A percentile compares a stretch with the other conserved stretches of the same genome.
These are phyloP conservation scores for Hecatera dysodea DNA, from an alignment of 2,888 invertebrate genomes.

Conservation along the genomic window DNA sequence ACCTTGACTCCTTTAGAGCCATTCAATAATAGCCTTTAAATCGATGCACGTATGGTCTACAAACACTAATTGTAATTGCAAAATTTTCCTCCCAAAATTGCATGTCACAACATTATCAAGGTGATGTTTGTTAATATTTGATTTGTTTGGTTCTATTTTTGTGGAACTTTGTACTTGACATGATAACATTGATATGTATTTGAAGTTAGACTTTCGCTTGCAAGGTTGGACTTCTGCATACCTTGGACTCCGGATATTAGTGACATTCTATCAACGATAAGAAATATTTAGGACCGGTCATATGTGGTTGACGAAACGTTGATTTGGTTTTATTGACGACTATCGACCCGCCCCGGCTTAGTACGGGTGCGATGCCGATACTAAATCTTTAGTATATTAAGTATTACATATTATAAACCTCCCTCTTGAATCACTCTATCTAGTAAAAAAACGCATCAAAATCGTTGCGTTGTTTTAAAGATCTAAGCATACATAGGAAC, in stretches of 20 bases:
- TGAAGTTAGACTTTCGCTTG: conserved; percentile 42
- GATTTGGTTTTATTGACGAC: no score
- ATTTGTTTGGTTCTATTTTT: conserved; percentile 38
- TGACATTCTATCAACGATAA: neutral
- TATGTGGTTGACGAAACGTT: no score
- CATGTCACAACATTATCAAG: conserved; percentile 60
- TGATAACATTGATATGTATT: conserved; percentile 52
- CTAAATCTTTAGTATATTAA: no score
- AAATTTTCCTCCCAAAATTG: conserved; percentile 51
- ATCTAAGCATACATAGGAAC: no score
- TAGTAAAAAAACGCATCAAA: no score
- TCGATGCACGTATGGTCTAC: conserved; percentile 11
- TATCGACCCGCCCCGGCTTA: no score
- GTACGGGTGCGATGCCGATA: no score
- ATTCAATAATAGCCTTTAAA: conserved; percentile 44
- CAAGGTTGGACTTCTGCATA: conserved; percentile 36
- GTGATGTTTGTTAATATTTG: conserved; percentile 58
- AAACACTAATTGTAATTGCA: conserved; percentile 38
- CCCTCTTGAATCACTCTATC: no score
- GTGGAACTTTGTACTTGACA: conserved; percentile 59
- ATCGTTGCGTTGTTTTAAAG: no score
- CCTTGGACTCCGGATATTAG: conserved; percentile 9
- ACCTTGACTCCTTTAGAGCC: conserved; percentile 41
- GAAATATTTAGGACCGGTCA: no score
- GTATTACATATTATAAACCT: no score